Base-by-base conservation (phyloP, 2,888 invertebrate species). In the Drosophila austrosaltans region DNA sequence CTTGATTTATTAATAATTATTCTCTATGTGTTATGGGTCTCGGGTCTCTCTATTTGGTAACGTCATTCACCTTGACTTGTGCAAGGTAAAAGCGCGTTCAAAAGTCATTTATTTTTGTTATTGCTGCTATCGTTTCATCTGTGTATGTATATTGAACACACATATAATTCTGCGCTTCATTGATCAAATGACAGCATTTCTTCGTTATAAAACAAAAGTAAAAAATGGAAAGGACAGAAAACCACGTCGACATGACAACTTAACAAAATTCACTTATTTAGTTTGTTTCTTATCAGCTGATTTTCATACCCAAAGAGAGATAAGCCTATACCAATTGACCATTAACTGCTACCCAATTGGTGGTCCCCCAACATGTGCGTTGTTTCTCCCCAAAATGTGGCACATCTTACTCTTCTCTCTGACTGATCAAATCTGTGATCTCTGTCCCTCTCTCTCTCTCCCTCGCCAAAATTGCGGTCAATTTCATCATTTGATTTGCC, bases 1-100 rank as follows among this genome's bases (percentile, higher is more conserved):
- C 79, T 82, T 79, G 83, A 79, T 86, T 81, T 83, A 83, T 86
- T 86, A 86, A 86, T 86, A 83, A 82, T 82, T 73, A 74, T 76
- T 77, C 75, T 76, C 69, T 42, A 61, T 30, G 28, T 57, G n/a
- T 58, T 40, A 56, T 64, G 60, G 60, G 56, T 63, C 48, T 56
- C 56, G 58, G 58, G 59, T 63, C 48, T 48, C 72, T 66, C 66
- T 72, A 69, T 80, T 84, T 82, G 82, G 78, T 80, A 86, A 81
- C 82, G 86, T 85, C 81, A 83, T 82, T 82, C 81, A 83, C 86
- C 86, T 83, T 83, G 86, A 81, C 81, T 84, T 69, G 67, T 56
- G 70, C 81, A 71, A 63, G 66, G 72, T 66, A 66, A 72, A 72
- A 59, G 48, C 53, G 70, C 74, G 85, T 76, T 66, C 82, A 82